phyloP scores from a whole-genome alignment of 2,888 invertebrate species.

The Ochropleura plecta region DNA sequence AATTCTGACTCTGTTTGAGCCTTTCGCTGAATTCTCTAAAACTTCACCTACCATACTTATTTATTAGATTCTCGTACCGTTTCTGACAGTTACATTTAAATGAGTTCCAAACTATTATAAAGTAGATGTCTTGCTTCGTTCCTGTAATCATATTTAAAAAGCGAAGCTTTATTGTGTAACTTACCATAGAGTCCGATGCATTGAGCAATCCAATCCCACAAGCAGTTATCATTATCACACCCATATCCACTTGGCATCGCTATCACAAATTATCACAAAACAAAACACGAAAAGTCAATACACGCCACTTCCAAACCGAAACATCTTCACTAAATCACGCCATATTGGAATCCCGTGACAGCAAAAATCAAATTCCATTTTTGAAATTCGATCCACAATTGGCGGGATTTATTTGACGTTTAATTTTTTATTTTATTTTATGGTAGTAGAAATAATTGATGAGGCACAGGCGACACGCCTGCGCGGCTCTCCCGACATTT shows the following conservation, averaged over 20 bases:
- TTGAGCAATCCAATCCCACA: slow-evolving; percentile 86
- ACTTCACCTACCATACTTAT: slow-evolving; percentile 9
- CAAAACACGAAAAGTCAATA: slow-evolving; percentile 86
- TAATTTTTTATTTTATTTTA: slow-evolving; percentile 70
- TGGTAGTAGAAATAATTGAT: slow-evolving; percentile 60
- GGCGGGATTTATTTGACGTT: slow-evolving; percentile 71
- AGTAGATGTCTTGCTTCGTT: not conserved
- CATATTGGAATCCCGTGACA: slow-evolving; percentile 65
- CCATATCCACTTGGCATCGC: slow-evolving; percentile 85
- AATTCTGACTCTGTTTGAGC: slow-evolving; percentile 9
- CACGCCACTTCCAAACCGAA: slow-evolving; percentile 73
- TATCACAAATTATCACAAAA: slow-evolving; percentile 85
- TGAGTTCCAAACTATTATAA: slow-evolving; percentile 13
- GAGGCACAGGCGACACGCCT: slow-evolving; percentile 79
- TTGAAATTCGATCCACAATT: slow-evolving; percentile 64
- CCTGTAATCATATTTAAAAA: slow-evolving; percentile 15
- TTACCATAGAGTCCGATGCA: slow-evolving; percentile 83
- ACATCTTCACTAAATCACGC: slow-evolving; percentile 68
- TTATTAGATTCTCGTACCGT: not conserved
- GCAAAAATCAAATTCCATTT: slow-evolving; percentile 69
- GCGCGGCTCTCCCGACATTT: slow-evolving; percentile 78
- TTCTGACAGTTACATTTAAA: slow-evolving; percentile 15
- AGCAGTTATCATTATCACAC: slow-evolving; percentile 86
- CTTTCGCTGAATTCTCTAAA: slow-evolving; percentile 13
- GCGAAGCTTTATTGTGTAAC: slow-evolving; percentile 52